These are phyloP conservation scores for Otus sunia DNA, from an alignment of 2,113 vertebrate genomes.

Conservation along the genomic window DNA sequence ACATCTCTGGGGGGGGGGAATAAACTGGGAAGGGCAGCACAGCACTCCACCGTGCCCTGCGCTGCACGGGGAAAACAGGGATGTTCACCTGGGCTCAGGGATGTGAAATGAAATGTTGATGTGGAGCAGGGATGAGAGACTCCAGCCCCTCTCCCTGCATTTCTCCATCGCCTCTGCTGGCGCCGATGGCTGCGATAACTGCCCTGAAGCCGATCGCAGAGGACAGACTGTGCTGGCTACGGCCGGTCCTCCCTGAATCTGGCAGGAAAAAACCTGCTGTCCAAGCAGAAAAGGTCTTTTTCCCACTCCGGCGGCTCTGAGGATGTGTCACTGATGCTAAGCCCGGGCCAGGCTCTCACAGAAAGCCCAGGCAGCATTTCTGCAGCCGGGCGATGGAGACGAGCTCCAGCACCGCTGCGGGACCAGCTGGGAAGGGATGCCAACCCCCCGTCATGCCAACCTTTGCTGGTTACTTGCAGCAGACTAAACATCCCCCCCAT, in stretches of 20 bases:
- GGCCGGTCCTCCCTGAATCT: fast-evolving
- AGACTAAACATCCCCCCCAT: constrained; percentile 4
- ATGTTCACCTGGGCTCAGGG: not conserved
- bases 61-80: fast-evolving
- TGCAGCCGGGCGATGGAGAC: fast-evolving
- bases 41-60: not conserved
- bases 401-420: not conserved
- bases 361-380: not conserved
- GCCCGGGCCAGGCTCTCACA: not conserved
- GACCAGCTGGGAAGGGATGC: not conserved
- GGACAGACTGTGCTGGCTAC: not conserved
- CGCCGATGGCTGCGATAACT: fast-evolving
- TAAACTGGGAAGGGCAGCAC: not conserved
- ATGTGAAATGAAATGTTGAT: fast-evolving
- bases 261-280: not conserved
- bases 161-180: fast-evolving
- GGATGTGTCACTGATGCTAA: not conserved
- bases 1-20: not conserved
- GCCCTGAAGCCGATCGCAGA: not conserved
- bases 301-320: not conserved
- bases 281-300: not conserved
- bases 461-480: not conserved
- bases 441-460: not conserved
- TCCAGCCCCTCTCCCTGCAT: not conserved
- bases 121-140: not conserved